phyloP scores from a whole-genome alignment of 2,797 vertebrate species.

The Lemur catta region DNA sequence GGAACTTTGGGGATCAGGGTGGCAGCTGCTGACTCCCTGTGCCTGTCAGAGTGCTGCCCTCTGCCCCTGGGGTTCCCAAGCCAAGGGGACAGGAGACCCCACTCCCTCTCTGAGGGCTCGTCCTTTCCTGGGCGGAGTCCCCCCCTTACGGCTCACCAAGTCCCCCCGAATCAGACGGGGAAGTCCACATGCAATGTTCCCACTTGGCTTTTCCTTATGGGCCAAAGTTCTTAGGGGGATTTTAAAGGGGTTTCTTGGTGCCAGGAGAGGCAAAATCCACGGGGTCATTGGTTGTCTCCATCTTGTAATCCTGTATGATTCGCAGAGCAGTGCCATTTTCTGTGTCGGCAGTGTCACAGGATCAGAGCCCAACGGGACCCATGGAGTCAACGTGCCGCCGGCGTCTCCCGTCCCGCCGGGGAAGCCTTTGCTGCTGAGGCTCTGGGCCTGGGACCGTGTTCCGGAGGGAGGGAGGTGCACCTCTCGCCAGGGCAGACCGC shows the following conservation, averaged over 20 bases:
- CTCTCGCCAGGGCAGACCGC: neutral
- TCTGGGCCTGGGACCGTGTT: neutral
- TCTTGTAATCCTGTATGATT: rapidly evolving
- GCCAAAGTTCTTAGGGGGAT: neutral
- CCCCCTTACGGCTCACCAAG: neutral
- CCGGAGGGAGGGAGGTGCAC: rapidly evolving
- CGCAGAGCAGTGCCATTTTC: rapidly evolving
- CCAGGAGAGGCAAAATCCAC: neutral
- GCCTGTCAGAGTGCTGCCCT: neutral
- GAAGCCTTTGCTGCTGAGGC: rapidly evolving
- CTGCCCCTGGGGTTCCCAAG: rapidly evolving
- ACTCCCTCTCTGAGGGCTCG: neutral
- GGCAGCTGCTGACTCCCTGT: neutral
- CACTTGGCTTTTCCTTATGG: too few relatives aligned
- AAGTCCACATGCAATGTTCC: rapidly evolving
- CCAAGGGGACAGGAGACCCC: neutral
- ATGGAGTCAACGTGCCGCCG: rapidly evolving
- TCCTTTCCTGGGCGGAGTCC: neutral
- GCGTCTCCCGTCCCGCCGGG: rapidly evolving
- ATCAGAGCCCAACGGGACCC: neutral
- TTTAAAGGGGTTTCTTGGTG: neutral
- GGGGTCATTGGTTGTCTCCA: rapidly evolving
- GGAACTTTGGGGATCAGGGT: neutral
- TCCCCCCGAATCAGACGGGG: too few relatives aligned
- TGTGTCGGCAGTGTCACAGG: neutral